Base-by-base conservation (phyloP, 2,888 invertebrate genomes). In the Micoletzkya japonica region DNA sequence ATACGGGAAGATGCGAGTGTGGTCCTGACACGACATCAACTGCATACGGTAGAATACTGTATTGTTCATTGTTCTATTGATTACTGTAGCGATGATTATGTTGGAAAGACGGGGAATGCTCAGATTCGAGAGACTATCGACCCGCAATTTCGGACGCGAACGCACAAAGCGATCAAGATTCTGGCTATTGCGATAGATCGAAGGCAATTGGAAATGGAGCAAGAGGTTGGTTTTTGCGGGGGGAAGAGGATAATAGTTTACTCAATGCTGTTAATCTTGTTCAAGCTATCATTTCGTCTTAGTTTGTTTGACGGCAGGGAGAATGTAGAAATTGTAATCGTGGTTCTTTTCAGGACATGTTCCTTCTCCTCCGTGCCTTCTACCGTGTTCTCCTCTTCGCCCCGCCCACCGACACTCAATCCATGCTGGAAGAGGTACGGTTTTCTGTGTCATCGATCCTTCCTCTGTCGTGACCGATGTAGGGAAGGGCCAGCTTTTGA, bases 331-430 rank as follows among this genome's bases (percentile, higher is more conserved):
- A 44, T 44, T 44, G 44, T 44, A 10, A 14, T 44, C 44, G 20
- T 44, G 10, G 17, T 26, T 32, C 3, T 14, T 61, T 81, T 56
- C 28, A 82, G 76, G 76, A 79, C n/a, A 67, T 80, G 49, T 82
- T 77, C 56, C 26, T 57, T 4, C 71, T 81, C 20, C 70, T 83
- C 30, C 81, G 80, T 63, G 71, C 74, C 59, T 75, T 83, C 32
- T 82, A 81, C 54, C 77, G 82, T n/a, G 73, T 80, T 52, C 66
- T 83, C 4, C 70, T 82, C 3, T 83, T 82, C 61, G 72, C 76
- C 1, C 71, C 79, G 24, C 78, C 79, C 2, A 61, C 76, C 2
- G 81, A 82, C 37, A 69, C 75, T 0, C 61, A 73, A 6, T 56
- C 63, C 3, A 74, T 80, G 39, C 66, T 80, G 4, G 78, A 80